A percentile compares a stretch with the other conserved stretches of the same genome.
Evolutionary conservation across 2,888 invertebrate genomes (phyloP).

Genomic region (Phortica okadai): DNA sequence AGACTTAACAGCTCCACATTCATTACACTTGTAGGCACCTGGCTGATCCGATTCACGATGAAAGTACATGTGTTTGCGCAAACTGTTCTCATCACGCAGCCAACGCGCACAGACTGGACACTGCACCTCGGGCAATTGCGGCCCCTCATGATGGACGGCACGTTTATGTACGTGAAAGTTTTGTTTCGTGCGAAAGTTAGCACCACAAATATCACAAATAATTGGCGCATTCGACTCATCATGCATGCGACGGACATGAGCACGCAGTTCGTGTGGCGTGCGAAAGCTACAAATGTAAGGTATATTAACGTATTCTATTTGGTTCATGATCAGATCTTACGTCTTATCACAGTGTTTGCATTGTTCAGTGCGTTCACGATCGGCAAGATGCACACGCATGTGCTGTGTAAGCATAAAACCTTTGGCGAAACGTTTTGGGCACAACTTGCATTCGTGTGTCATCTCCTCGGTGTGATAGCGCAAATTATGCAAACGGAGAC

Average conservation of each 20-base stretch:
- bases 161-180: conserved; percentile 48
- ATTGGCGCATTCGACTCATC: conserved; percentile 48
- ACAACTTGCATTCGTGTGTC: conserved; percentile 23
- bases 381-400: background rate
- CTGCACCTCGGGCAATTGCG: conserved; percentile 48
- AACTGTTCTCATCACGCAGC: conserved; percentile 46
- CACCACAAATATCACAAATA: conserved; percentile 49
- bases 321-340: conserved; percentile 20
- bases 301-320: background rate
- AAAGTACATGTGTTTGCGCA: conserved; percentile 45
- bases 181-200: conserved; percentile 51
- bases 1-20: conserved; percentile 45
- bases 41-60: conserved; percentile 43
- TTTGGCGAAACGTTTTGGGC: conserved; percentile 32
- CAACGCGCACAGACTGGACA: conserved; percentile 48
- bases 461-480: conserved; percentile 32
- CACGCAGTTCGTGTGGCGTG: conserved; percentile 43
- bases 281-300: conserved; percentile 28
- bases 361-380: conserved; percentile 42
- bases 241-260: conserved; percentile 47
- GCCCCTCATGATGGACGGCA: conserved; percentile 46
- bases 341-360: conserved; percentile 45
- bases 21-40: conserved; percentile 44
- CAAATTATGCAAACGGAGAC: conserved; percentile 40
- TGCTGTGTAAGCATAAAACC: conserved; percentile 16